These are phyloP conservation scores for Melanotaenia parkinsoni DNA, from an alignment of 2,797 vertebrate species.

Conservation along the genomic window DNA sequence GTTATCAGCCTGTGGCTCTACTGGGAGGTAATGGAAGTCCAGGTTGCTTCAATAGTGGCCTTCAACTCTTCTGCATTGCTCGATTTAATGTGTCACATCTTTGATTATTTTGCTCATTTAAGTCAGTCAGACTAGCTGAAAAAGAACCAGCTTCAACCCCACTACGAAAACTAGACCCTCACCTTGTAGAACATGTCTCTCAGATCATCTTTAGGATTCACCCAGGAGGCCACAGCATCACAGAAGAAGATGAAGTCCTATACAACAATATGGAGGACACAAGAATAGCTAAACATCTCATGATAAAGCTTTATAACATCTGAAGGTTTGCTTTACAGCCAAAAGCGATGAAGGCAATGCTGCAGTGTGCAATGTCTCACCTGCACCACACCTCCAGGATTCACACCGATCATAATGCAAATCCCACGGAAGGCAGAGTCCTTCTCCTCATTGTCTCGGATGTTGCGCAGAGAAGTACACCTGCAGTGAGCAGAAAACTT, in stretches of 20 bases:
- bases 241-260: conserved; percentile 98
- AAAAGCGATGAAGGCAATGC: not conserved
- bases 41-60: no score
- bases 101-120: no score
- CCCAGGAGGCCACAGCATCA: conserved; percentile 94
- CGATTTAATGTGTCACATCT: no score
- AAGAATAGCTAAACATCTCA: not conserved
- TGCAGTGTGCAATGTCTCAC: conserved; percentile 59
- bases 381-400: conserved; percentile 93
- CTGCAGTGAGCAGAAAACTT: conserved; percentile 22
- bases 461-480: conserved; percentile 80
- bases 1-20: no score
- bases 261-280: conserved; percentile 1
- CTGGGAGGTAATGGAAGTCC: no score
- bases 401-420: conserved; percentile 96
- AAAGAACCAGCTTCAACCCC: not conserved
- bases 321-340: not conserved
- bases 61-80: no score
- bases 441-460: conserved; percentile 95
- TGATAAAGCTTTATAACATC: not conserved
- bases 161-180: conserved; percentile 4
- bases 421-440: conserved; percentile 95
- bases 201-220: conserved; percentile 93
- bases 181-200: conserved; percentile 98
- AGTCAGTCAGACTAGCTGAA: not conserved